Evolutionary conservation across 2,797 vertebrate species (phyloP).

Genomic region (Cetoscarus ocellatus): DNA sequence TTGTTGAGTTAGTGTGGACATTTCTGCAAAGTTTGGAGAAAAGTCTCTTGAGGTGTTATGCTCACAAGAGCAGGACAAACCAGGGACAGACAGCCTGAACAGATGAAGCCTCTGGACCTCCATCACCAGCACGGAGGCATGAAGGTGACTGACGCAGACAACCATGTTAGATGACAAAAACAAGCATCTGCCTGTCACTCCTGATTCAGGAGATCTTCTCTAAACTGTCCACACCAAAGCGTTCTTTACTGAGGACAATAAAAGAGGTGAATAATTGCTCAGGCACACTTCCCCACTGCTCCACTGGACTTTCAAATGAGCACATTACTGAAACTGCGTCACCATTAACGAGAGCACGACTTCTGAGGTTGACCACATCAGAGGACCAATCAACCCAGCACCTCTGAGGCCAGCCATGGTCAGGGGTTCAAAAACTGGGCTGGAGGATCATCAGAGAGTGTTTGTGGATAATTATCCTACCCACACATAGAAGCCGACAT

Average conservation of each 20-base stretch:
- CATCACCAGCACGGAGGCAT: too few species aligned
- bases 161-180: slow-evolving; percentile 1
- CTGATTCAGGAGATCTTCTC: slow-evolving; percentile 3
- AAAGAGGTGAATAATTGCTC: slow-evolving; percentile 54
- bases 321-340: slow-evolving; percentile 21
- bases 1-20: too few species aligned
- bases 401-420: neutral
- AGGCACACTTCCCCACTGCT: slow-evolving; percentile 5
- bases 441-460: neutral
- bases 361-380: slow-evolving; percentile 23
- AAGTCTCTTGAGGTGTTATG: too few species aligned
- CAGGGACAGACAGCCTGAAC: too few species aligned
- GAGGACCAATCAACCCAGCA: neutral
- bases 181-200: slow-evolving; percentile 1
- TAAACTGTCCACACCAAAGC: slow-evolving; percentile 12
- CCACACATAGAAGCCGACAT: neutral
- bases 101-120: too few species aligned
- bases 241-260: slow-evolving; percentile 11
- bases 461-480: neutral
- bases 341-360: slow-evolving; percentile 9
- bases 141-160: neutral
- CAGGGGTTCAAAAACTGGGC: neutral
- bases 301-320: slow-evolving; percentile 32
- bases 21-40: too few species aligned
- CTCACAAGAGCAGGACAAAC: too few species aligned